Conservation (phyloP, 1,140 invertebrate genomes). For the Araneus ventricosus region DNA sequence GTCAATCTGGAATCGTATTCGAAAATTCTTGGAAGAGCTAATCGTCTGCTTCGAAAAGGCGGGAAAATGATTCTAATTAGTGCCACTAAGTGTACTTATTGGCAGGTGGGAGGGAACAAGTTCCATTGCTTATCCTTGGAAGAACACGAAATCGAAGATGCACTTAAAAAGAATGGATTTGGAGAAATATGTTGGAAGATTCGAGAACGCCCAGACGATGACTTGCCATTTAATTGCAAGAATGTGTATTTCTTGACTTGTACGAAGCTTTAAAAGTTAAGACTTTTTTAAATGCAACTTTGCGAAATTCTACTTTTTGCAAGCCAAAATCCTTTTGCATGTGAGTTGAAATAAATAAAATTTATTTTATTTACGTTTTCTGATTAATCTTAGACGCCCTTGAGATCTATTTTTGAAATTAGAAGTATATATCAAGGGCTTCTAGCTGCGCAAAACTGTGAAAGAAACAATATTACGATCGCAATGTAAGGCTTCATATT, state of each 20-base stretch:
- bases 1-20: conserved; percentile 39
- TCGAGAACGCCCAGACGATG: conserved; percentile 32
- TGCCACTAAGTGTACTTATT: neutral
- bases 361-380: too few relatives aligned
- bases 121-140: conserved; percentile 41
- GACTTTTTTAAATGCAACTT: too few relatives aligned
- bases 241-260: conserved; percentile 43
- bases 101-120: conserved; percentile 54
- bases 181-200: conserved; percentile 47
- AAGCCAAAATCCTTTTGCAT: too few relatives aligned
- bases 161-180: conserved; percentile 25
- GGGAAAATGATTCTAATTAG: conserved; percentile 47
- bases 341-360: too few relatives aligned
- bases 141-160: conserved; percentile 3
- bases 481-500: too few relatives aligned
- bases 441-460: too few relatives aligned
- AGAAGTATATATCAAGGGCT: too few relatives aligned
- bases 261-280: conserved; percentile 11
- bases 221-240: conserved; percentile 41
- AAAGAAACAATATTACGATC: too few relatives aligned
- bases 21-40: conserved; percentile 31
- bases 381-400: too few relatives aligned
- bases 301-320: too few relatives aligned
- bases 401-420: too few relatives aligned
- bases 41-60: neutral